Evolutionary conservation across 2,113 vertebrate genomes (phyloP), one percentile per base, ranked within the genome.

Genomic region (Chamaea fasciata): DNA sequence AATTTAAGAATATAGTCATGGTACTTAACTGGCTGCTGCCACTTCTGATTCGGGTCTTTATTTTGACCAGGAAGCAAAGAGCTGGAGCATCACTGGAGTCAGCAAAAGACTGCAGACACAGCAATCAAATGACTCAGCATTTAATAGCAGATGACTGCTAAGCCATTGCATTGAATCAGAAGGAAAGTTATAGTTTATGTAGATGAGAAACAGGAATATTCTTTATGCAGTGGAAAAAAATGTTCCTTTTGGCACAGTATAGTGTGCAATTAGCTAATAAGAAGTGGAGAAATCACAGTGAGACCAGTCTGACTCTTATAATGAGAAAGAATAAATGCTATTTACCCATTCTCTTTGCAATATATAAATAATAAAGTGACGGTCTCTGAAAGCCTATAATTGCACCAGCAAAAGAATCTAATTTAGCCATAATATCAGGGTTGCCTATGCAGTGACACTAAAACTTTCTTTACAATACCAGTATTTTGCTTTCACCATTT

Each of bases 71-170:
- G 89, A 96, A 95, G 89, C 42, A 35, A 76, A 84, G 62, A 91
- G 81, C 57, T 95, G 78, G 95, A 91, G 63, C 52, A 76, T 59
- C 7, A 1, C 75, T 91, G 52, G 71, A 95, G 79, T 96, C 93
- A 96, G 93, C 92, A 94, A 83, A 89, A 93, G 47, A 41, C 67
- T 83, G 42, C 78, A 94, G 87, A 88, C 90, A 74, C 11, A 55
- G 85, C 64, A 90, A 94, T 96, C 90, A 95, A 92, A 78, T 94
- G 88, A 96, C 14, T 81, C 92, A 96, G 93, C 90, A 83, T 50
- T 71, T 89, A 67, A 93, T 14, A 83, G 71, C 47, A 90, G 67
- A 91, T 80, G 76, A 91, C 52, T 95, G 35, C 79, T 42, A 95
- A 92, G 56, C 22, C 55, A 74, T 39, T 81, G 28, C 44, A 47